A percentile compares a stretch with the other conserved stretches of the same genome.
Conservation (phyloP, 2,888 invertebrate species). For the Agrypnus murinus region DNA sequence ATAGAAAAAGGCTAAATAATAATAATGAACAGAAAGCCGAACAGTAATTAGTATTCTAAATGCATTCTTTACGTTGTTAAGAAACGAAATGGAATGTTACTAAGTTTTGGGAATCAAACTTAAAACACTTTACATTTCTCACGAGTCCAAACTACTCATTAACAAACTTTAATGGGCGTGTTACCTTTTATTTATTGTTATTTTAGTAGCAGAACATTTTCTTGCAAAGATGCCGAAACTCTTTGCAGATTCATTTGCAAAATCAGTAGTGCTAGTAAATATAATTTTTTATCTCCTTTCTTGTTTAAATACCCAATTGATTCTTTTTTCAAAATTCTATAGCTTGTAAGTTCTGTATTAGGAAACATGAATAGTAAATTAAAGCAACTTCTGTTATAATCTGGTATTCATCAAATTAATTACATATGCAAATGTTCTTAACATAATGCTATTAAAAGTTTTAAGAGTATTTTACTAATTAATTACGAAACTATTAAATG, state of each 20-base stretch:
- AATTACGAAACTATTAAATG: too few species aligned
- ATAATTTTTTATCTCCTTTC: too few species aligned
- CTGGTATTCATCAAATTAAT: too few species aligned
- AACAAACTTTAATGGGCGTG: conserved; percentile 2
- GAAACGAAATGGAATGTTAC: conserved; percentile 52
- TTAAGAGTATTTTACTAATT: not conserved
- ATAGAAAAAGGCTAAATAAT: conserved; percentile 60
- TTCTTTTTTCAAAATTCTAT: too few species aligned
- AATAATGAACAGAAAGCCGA: conserved; percentile 57
- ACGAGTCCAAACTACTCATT: conserved; percentile 13
- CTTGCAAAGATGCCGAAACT: too few species aligned
- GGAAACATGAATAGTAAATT: too few species aligned
- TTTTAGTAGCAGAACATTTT: not conserved
- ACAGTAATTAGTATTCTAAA: conserved; percentile 58
- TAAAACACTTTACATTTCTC: conserved; percentile 23
- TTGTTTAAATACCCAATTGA: too few species aligned
- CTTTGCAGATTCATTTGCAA: too few species aligned
- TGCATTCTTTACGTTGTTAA: conserved; percentile 55
- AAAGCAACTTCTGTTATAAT: too few species aligned
- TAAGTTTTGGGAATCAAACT: conserved; percentile 49
- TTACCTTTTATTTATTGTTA: conserved; percentile 5
- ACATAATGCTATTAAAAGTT: not conserved
- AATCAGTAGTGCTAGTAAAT: too few species aligned
- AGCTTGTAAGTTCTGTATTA: too few species aligned
- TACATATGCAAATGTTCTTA: too few species aligned